Evolutionary conservation across 2,113 vertebrate species (phyloP).

Genomic region (Lontra canadensis): DNA sequence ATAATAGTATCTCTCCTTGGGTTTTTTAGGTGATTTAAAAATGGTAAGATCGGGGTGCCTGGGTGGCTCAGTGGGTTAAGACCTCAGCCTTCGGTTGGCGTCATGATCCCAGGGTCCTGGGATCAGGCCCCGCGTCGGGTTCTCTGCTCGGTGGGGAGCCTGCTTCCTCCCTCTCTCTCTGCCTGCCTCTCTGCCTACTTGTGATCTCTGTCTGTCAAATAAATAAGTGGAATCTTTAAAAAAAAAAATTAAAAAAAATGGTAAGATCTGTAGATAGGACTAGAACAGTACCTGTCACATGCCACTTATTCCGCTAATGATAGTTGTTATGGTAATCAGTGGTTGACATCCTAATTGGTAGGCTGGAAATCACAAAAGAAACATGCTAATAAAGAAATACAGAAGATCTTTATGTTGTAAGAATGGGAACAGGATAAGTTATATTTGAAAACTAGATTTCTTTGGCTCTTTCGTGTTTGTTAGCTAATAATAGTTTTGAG

Average conservation of each 20-base stretch:
- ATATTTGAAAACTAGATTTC: background rate
- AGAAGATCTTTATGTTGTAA: background rate
- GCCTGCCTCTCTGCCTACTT: too few species aligned
- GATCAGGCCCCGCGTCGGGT: too few species aligned
- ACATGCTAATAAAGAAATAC: background rate
- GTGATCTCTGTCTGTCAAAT: too few species aligned
- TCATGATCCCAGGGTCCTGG: too few species aligned
- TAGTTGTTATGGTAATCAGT: background rate
- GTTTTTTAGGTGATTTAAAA: background rate
- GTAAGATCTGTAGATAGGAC: background rate
- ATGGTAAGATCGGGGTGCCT: background rate
- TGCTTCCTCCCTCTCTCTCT: too few species aligned
- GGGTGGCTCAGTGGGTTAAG: too few species aligned
- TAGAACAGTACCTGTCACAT: background rate
- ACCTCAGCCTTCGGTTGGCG: too few species aligned
- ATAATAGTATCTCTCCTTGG: background rate
- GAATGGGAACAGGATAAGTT: background rate
- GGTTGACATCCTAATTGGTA: background rate
- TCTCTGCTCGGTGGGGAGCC: too few species aligned
- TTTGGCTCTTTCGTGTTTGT: background rate
- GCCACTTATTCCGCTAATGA: background rate
- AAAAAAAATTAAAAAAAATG: background rate
- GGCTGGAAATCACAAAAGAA: background rate
- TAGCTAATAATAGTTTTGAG: background rate
- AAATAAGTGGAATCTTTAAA: too few species aligned